Conservation (phyloP, 2,797 vertebrate species). For the Poeciliopsis presidionis region DNA sequence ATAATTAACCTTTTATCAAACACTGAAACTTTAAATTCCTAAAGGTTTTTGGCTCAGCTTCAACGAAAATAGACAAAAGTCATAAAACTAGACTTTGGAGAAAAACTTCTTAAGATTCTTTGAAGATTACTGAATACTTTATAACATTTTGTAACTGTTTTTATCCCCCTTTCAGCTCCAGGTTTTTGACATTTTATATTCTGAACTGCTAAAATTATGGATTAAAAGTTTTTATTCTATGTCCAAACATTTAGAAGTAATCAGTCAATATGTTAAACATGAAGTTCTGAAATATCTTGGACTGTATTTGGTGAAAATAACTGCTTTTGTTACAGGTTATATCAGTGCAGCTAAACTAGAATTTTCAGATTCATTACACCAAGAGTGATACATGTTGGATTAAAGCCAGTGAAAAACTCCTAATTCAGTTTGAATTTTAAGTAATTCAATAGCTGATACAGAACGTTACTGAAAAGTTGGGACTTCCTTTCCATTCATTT, state of each 20-base stretch:
- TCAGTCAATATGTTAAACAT: background rate
- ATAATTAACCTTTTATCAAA: constrained; percentile 64
- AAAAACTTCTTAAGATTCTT: background rate
- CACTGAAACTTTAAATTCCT: constrained; percentile 40
- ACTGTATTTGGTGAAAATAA: background rate
- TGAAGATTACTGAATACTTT: background rate
- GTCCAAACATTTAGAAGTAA: background rate
- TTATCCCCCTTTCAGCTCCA: background rate
- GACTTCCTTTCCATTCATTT: background rate
- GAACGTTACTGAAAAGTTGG: background rate
- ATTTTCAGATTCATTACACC: background rate
- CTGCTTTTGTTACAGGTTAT: background rate
- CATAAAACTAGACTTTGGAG: constrained; percentile 10
- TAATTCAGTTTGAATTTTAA: background rate
- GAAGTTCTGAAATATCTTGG: background rate
- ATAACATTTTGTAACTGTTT: background rate
- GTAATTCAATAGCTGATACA: background rate
- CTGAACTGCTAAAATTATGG: background rate
- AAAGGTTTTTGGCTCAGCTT: constrained; percentile 27
- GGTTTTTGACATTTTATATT: background rate
- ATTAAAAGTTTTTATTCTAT: background rate
- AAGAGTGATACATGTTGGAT: background rate
- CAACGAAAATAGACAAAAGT: constrained; percentile 37
- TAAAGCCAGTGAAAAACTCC: background rate
- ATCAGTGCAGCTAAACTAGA: background rate